Evolutionary conservation across 2,797 vertebrate genomes (phyloP).

Genomic region (Brachyalestes nurse): DNA sequence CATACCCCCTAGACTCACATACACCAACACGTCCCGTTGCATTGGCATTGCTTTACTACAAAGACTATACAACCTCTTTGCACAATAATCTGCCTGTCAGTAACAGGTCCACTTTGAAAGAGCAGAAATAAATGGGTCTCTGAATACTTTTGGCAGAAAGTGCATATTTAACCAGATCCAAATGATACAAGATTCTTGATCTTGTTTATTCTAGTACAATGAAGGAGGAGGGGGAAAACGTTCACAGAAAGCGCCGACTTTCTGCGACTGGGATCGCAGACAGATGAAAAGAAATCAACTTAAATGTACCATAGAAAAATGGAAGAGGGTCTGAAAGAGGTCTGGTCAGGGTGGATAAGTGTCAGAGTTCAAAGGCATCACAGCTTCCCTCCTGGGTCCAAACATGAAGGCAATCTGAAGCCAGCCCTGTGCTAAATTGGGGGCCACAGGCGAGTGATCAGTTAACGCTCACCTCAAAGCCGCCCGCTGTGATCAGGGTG

Average conservation of each 20-base stretch:
- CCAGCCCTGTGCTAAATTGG: conserved; percentile 20
- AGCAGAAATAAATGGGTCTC: not conserved
- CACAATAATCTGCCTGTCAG: no score
- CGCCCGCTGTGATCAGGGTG: conserved; percentile 25
- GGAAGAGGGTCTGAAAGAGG: not conserved
- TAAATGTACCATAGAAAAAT: not conserved
- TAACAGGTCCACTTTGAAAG: not conserved
- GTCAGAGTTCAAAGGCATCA: conserved; percentile 12
- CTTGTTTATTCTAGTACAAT: not conserved
- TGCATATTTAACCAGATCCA: not conserved
- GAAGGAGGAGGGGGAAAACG: no score
- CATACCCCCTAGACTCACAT: no score
- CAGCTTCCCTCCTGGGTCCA: not conserved
- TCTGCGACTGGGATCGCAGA: not conserved
- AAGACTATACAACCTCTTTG: no score
- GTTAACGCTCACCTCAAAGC: conserved; percentile 16
- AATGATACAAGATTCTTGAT: not conserved
- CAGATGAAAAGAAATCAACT: not conserved
- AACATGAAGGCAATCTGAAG: conserved; percentile 24
- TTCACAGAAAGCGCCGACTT: not conserved
- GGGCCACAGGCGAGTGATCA: conserved; percentile 13
- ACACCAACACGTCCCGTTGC: no score
- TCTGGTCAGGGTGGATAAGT: not conserved
- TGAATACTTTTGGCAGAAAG: not conserved
- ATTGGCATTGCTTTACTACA: no score